These are phyloP conservation scores for Perizoma flavofasciatum DNA, from an alignment of 2,888 invertebrate genomes.

Conservation along the genomic window DNA sequence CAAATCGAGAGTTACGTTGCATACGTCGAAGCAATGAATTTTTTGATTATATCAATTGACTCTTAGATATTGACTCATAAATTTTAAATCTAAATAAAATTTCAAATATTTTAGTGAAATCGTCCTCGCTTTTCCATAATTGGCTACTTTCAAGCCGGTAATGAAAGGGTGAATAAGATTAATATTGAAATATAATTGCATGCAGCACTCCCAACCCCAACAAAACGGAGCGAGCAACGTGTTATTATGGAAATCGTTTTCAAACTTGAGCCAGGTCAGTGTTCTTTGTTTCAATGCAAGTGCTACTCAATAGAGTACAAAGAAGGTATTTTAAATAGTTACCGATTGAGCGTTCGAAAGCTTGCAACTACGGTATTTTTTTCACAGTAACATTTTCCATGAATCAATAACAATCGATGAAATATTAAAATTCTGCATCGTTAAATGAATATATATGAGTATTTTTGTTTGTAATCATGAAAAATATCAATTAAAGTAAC, in stretches of 20 bases:
- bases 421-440: conserved; percentile 28
- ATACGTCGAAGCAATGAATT: too few species aligned
- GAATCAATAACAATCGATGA: conserved; percentile 41
- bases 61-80: conserved; percentile 2
- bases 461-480: conserved; percentile 6
- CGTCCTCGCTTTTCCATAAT: conserved; percentile 39
- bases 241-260: conserved; percentile 74
- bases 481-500: conserved; percentile 6
- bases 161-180: conserved; percentile 53
- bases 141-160: conserved; percentile 47
- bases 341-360: conserved; percentile 32
- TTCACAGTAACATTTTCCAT: conserved; percentile 30
- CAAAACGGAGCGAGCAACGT: conserved; percentile 49
- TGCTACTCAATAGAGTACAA: conserved; percentile 55
- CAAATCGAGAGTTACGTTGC: too few species aligned
- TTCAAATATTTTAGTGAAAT: conserved; percentile 9
- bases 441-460: conserved; percentile 14
- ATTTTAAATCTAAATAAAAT: background rate
- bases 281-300: conserved; percentile 66
- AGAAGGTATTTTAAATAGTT: conserved; percentile 47
- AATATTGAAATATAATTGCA: conserved; percentile 72
- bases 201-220: conserved; percentile 48
- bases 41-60: too few species aligned
- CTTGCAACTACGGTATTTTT: conserved; percentile 29
- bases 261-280: conserved; percentile 60